Base-by-base conservation (phyloP, 2,113 vertebrate genomes). In the Pandion haliaetus region DNA sequence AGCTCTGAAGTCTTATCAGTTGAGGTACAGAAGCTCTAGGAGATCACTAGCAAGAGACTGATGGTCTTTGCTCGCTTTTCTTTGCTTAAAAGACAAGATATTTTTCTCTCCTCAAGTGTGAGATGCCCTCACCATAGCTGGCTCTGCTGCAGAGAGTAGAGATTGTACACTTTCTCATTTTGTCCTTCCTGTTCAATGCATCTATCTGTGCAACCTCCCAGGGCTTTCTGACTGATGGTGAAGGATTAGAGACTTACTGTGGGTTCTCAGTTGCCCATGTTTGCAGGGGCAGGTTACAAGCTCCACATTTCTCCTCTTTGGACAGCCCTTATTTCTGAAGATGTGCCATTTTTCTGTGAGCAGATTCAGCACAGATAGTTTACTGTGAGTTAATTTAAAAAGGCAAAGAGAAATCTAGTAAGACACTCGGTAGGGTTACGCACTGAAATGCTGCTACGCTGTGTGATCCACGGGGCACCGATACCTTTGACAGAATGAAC, bases 361-460 rank as follows among this genome's bases (percentile, higher is more conserved):
- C 32, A 67, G 83, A 42, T 55, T 89, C 69, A 79, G 69, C 83
- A 67, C 38, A 44, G 9, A 38, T 54, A 66, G 7, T 29, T 54
- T 57, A 12, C 50, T 38, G 28, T 18, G 63, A 77, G 63, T 79
- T 84, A 59, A 82, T 94, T 84, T 59, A 10, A 91, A 70, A 89
- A 86, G 65, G 52, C 32, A 94, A 78, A 92, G 55, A 84, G 59
- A 87, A 87, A 55, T 58, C 52, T 36, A 72, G 31, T 44, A 47
- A 67, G 69, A 8, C 26, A 25, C n/a, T 70, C 2, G 7, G 42
- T 0, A 4, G 44, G 74, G 65, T 62, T 47, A 59, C 0, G 0
- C n/a, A 20, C 26, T 0, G 3, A 82, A 84, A n/a, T 67, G 42
- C 67, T 66, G 67, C 55, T 71, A 4, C 6, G 17, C 42, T 55